phyloP scores from a whole-genome alignment of 2,113 vertebrate species.

The Dermatemys mawii region DNA sequence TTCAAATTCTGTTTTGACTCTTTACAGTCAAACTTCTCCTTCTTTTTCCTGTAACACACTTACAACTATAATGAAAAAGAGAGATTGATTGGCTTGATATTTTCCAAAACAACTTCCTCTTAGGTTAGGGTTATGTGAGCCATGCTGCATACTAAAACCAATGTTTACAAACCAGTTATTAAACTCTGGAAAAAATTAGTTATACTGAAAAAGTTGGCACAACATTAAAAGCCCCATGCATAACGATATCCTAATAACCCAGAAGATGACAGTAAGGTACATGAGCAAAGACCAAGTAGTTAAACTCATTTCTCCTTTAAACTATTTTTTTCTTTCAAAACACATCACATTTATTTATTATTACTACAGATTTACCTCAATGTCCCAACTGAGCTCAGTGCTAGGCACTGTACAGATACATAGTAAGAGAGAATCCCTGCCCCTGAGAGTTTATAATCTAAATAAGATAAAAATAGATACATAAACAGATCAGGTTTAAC shows the following conservation, averaged over 20 bases:
- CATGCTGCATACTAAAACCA: not conserved
- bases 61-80: not conserved
- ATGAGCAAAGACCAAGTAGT: not conserved
- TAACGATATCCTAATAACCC: not conserved
- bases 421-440: not conserved
- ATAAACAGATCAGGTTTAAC: not conserved
- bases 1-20: not conserved
- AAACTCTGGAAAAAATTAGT: conserved; percentile 36
- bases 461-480: not conserved
- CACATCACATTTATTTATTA: not conserved
- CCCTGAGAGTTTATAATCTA: not conserved
- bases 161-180: conserved; percentile 27
- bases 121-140: not conserved
- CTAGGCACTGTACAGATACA: not conserved
- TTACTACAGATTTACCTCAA: not conserved
- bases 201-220: conserved; percentile 14
- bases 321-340: not conserved
- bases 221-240: not conserved
- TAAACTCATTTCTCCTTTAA: not conserved
- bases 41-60: not conserved
- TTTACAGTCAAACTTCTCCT: not conserved
- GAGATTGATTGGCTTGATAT: not conserved
- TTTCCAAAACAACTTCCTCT: not conserved
- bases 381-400: not conserved
- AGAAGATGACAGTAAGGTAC: not conserved